These are phyloP conservation scores for Podilymbus podiceps DNA, from an alignment of 2,113 vertebrate species.

Conservation along the genomic window DNA sequence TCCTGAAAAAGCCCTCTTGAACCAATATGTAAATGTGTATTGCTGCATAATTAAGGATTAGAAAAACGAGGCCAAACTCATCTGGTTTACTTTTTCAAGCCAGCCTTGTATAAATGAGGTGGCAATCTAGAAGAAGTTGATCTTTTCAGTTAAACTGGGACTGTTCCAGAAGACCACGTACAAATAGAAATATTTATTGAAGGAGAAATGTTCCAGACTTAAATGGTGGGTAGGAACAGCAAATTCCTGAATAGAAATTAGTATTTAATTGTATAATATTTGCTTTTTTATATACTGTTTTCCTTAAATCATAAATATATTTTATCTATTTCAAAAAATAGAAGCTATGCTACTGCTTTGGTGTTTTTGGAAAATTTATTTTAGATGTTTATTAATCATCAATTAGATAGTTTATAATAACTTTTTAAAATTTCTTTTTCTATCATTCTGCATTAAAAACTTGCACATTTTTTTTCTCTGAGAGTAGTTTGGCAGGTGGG, in stretches of 20 bases:
- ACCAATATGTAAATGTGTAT: slow-evolving; percentile 21
- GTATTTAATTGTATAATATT: slow-evolving; percentile 35
- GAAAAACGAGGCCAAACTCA: background rate
- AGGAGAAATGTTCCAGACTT: slow-evolving; percentile 52
- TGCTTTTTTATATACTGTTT: background rate
- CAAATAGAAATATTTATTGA: slow-evolving; percentile 50
- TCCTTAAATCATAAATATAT: background rate
- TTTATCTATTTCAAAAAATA: background rate
- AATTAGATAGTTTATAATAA: background rate
- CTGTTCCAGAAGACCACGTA: slow-evolving; percentile 32
- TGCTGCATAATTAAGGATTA: slow-evolving; percentile 16
- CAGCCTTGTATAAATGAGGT: slow-evolving; percentile 29
- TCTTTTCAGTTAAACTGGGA: slow-evolving; percentile 54
- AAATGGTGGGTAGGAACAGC: slow-evolving; percentile 6
- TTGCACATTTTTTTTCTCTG: background rate
- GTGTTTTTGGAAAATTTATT: background rate
- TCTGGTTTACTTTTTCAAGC: slow-evolving; percentile 28
- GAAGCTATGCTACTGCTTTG: background rate
- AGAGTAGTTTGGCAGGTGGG: background rate
- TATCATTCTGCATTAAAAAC: background rate
- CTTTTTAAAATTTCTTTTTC: background rate
- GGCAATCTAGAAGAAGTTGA: slow-evolving; percentile 18
- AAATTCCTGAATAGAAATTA: slow-evolving; percentile 50
- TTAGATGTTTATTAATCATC: background rate
- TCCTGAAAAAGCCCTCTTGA: slow-evolving; percentile 23